Base-by-base conservation (phyloP, 1,140 invertebrate species). In the Cotesia chilonis region DNA sequence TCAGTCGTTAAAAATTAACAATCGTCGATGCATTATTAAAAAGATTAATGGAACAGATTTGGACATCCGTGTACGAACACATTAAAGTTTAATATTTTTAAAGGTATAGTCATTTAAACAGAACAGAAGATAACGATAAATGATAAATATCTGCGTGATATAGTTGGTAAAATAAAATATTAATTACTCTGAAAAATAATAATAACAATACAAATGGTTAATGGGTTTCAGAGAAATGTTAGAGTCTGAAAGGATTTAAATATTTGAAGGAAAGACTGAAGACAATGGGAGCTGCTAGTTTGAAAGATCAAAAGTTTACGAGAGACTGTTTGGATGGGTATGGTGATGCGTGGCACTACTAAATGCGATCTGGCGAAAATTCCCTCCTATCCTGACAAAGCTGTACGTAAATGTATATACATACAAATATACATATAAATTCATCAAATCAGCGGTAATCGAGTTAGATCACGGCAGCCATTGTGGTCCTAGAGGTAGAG, bases 371-470 rank as follows among this genome's bases (percentile, higher is more conserved):
- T 41, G 17, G 4, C n/a, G 36, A 59, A 68, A 38, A 59, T 68
- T 20, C n/a, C 61, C 61, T 28, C 61, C 1, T n/a, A n/a, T 28
- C 61, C 4, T n/a, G 37, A 64, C 36, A 17, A 67, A 51, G 65
- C 7, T 67, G 35, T 12, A 66, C 2, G 38, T 64, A 20, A 12
- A 14, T 57, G 68, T 6, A 71, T 28, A 20, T 17, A 28, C 57
- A 17, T 20, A 17, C 4, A 20, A 9, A 28, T 10, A 20, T 20
- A 20, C 4, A 5, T 59, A 59, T 59, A 37, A 67, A 70, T 51
- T 71, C 35, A 72, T 41, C 61, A 37, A 73, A 78, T 76, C 78
- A 72, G 73, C 38, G 69, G 63, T 75, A 67, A 80, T 81, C 74
- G 74, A 74, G 66, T 77, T 74, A 68, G 71, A 79, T 79, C 74